Evolutionary conservation across 2,888 invertebrate species (phyloP), one percentile per base, ranked within the genome.

Genomic region (Loripinus fragilis): DNA sequence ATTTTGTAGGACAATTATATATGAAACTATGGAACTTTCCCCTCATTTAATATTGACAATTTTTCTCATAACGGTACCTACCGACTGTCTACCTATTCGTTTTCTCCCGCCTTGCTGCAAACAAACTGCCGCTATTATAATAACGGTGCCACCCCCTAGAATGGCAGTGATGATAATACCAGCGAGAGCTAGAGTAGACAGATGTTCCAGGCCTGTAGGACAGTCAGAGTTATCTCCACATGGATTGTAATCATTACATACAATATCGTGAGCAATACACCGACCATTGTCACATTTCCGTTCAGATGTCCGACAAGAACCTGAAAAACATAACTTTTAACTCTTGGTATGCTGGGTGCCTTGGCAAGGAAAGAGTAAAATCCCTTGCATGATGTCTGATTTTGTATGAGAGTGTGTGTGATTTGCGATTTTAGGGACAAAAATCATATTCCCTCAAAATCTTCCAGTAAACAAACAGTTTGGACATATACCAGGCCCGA

Each of bases 221-320:
- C 82, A 83, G 71, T 82, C 82, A n/a, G 82, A 83, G 45, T 75
- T 41, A 41, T 83, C 82, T 7, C 82, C 82, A 45, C 82, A 83
- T 1, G 82, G 82, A 38, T 83, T 83, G 30, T 77, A 73, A 17
- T 73, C 79, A 52, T 83, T 83, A 35, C 82, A 83, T 20, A 83
- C 82, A 2, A 83, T 72, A 0, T 83, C 79, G 50, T 83, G 82
- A 7, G 77, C 64, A 20, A 83, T 83, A 60, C 82, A 83, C 2
- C 82, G 76, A n/a, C 77, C 79, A 41, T 83, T 83, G 20, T 35
- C 41, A 42, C 82, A 83, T 67, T 66, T 74, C 23, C 82, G 41
- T 35, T 83, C 82, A 1, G 82, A 67, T 0, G 79, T 83, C 30
- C 82, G 60, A 64, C 82, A 83, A 3, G 82, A 77, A 12, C 76